Evolutionary conservation across 2,113 vertebrate genomes (phyloP).

Genomic region (Petrocephalus zakoni): DNA sequence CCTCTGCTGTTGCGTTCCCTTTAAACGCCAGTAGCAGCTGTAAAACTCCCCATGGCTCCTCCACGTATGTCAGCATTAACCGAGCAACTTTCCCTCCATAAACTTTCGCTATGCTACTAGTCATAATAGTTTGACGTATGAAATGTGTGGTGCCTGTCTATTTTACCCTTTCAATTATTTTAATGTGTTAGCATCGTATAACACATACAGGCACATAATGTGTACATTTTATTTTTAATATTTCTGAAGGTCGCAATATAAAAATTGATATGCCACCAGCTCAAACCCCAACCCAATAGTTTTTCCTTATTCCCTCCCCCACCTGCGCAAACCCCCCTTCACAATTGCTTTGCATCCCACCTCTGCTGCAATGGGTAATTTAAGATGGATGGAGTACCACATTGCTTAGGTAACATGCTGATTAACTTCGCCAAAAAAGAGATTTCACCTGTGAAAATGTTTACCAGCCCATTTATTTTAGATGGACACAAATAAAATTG

Average conservation of each 20-base stretch:
- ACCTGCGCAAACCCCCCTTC: not conserved
- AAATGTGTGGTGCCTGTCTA: not conserved
- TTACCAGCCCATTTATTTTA: not conserved
- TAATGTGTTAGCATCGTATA: not conserved
- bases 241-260: not conserved
- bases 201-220: not conserved
- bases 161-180: not conserved
- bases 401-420: not conserved
- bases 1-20: not conserved
- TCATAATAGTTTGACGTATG: not conserved
- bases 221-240: not conserved
- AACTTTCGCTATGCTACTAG: not conserved
- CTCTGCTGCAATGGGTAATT: not conserved
- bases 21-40: not conserved
- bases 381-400: not conserved
- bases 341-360: not conserved
- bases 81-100: not conserved
- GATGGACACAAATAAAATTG: constrained; percentile 13
- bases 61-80: not conserved
- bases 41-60: not conserved
- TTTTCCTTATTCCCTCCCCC: not conserved
- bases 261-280: not conserved
- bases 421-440: not conserved
- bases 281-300: not conserved
- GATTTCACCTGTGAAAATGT: constrained; percentile 3